phyloP scores from a whole-genome alignment of 2,888 invertebrate genomes.

The Esperia sulphurella region DNA sequence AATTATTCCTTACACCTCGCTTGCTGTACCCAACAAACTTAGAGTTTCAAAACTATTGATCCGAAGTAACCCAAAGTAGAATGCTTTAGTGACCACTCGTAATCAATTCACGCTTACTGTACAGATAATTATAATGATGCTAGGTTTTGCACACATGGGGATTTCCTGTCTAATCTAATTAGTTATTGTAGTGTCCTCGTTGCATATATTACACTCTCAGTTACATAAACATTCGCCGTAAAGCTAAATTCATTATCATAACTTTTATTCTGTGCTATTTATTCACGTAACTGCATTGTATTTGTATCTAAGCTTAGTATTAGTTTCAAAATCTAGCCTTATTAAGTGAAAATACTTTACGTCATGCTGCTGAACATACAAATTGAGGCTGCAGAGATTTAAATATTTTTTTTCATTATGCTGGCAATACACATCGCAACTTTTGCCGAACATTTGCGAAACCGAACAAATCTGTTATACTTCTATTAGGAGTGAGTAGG shows the following conservation, averaged over 20 bases:
- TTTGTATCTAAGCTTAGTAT: not conserved
- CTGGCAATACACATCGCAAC: too few relatives aligned
- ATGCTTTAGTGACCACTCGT: not conserved
- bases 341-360: too few relatives aligned
- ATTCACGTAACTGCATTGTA: not conserved
- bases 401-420: too few relatives aligned
- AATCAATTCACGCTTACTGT: slow-evolving; percentile 2
- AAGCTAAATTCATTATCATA: not conserved
- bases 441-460: too few relatives aligned
- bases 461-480: too few relatives aligned
- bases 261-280: not conserved
- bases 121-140: not conserved
- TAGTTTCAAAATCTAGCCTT: not conserved
- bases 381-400: too few relatives aligned
- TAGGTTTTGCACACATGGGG: not conserved
- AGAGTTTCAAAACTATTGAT: too few relatives aligned
- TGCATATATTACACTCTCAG: not conserved
- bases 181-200: too few relatives aligned
- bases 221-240: not conserved
- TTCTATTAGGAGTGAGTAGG: too few relatives aligned
- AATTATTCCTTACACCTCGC: slow-evolving; percentile 4
- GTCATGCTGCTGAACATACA: too few relatives aligned
- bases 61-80: not conserved
- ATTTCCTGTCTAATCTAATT: slow-evolving; percentile 1
- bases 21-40: slow-evolving; percentile 1